Percentiles rank a stretch among this genome's conserved stretches.
phyloP scores from a whole-genome alignment of 2,797 vertebrate species.

The Menidia menidia region DNA sequence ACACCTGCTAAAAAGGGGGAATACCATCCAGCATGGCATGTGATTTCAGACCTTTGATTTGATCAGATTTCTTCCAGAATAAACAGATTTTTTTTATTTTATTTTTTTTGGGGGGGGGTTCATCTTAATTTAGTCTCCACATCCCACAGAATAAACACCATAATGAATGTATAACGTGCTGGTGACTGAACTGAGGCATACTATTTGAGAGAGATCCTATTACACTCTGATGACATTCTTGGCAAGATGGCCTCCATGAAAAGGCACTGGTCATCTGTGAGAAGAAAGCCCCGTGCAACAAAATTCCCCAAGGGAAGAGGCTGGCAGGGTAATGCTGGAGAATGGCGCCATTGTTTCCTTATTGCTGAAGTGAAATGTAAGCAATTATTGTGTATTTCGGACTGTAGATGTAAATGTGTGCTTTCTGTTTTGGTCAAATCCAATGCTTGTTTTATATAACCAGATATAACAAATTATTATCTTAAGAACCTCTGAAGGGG shows the following conservation, averaged over 20 bases:
- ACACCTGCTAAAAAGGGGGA: neutral
- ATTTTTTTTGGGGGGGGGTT: neutral
- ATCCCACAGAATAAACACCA: neutral
- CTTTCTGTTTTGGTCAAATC: conserved; percentile 11
- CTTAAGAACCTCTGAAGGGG: neutral
- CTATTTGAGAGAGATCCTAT: conserved; percentile 42
- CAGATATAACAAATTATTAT: neutral
- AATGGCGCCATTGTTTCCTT: conserved; percentile 40
- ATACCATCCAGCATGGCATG: neutral
- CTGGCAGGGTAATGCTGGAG: conserved; percentile 30
- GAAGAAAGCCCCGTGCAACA: conserved; percentile 51
- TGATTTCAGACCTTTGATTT: neutral
- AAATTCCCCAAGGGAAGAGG: conserved; percentile 35
- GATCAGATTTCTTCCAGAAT: conserved; percentile 10
- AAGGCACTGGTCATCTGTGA: conserved; percentile 45
- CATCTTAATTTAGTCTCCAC: conserved; percentile 1
- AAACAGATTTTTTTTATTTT: conserved; percentile 3
- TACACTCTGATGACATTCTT: conserved; percentile 44
- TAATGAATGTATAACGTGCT: conserved; percentile 7
- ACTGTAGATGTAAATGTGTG: conserved; percentile 1
- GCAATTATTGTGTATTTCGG: neutral
- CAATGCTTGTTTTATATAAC: neutral
- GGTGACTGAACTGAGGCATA: conserved; percentile 19
- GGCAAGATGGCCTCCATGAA: conserved; percentile 42
- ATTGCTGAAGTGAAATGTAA: conserved; percentile 19